Conservation (phyloP, 2,113 vertebrate genomes). For the Pseudonaja textilis region DNA sequence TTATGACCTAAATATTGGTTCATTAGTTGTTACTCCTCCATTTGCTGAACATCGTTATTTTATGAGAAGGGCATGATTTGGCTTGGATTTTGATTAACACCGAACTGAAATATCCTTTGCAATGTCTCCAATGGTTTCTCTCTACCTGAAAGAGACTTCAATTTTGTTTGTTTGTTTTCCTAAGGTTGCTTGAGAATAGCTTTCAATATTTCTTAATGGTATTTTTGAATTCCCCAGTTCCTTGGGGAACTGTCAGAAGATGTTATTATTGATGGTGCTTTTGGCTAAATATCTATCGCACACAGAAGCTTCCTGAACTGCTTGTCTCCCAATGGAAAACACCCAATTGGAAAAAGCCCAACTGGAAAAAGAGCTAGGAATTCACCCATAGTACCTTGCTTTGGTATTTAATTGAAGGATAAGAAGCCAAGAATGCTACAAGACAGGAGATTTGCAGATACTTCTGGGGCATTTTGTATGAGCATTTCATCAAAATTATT, state of each 20-base stretch:
- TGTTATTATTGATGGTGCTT: not conserved
- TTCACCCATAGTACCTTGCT: not conserved
- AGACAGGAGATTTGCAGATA: not conserved
- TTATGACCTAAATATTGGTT: not conserved
- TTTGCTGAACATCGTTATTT: not conserved
- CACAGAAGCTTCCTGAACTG: not conserved
- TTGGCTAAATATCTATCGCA: not conserved
- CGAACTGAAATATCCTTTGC: not conserved
- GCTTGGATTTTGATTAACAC: not conserved
- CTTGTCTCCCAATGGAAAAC: not conserved
- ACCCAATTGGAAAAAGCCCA: not conserved
- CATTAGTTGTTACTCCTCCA: not conserved
- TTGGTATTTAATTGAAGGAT: not conserved
- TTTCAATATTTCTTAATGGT: not conserved
- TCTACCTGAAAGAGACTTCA: not conserved
- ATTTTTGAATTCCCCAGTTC: not conserved
- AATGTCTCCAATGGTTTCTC: not conserved
- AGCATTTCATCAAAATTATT: not conserved
- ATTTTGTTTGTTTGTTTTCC: not conserved
- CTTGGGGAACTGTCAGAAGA: not conserved
- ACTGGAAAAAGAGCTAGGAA: not conserved
- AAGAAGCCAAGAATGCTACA: not conserved
- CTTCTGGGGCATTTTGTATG: not conserved
- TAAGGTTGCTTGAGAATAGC: not conserved
- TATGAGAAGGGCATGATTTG: not conserved